phyloP scores from a whole-genome alignment of 2,113 vertebrate genomes.

The Aspidoscelis tigris region DNA sequence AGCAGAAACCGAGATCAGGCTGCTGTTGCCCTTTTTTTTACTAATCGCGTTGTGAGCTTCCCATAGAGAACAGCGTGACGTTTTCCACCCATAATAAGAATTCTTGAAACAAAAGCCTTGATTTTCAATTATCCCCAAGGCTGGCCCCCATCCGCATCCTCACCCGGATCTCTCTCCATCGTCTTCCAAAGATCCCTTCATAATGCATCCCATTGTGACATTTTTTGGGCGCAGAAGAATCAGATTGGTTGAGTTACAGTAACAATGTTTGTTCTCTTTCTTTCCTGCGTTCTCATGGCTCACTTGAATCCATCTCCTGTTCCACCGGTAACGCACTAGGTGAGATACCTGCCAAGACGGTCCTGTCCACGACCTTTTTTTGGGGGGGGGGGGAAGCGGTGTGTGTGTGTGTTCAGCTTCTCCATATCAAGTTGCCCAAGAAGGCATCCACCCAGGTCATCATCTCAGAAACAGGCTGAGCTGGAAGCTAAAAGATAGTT shows the following conservation, averaged over 20 bases:
- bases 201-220: background rate
- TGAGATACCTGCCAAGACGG: background rate
- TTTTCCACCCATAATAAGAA: background rate
- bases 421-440: too few relatives aligned
- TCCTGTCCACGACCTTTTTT: background rate
- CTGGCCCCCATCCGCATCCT: too few relatives aligned
- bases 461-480: background rate
- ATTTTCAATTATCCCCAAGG: background rate
- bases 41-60: too few relatives aligned
- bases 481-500: too few relatives aligned
- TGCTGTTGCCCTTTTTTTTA: background rate
- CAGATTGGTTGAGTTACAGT: background rate
- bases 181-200: background rate
- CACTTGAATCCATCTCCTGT: background rate
- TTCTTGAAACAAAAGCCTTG: background rate
- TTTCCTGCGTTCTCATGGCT: background rate
- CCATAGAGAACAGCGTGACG: background rate
- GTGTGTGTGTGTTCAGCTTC: background rate
- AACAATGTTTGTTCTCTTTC: background rate
- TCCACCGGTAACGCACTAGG: too few relatives aligned
- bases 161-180: background rate
- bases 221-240: background rate
- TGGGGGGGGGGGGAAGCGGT: too few relatives aligned
- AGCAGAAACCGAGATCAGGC: background rate
- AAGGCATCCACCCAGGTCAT: background rate